Conservation (phyloP, 2,888 invertebrate genomes). For the Troides oblongomaculatus region DNA sequence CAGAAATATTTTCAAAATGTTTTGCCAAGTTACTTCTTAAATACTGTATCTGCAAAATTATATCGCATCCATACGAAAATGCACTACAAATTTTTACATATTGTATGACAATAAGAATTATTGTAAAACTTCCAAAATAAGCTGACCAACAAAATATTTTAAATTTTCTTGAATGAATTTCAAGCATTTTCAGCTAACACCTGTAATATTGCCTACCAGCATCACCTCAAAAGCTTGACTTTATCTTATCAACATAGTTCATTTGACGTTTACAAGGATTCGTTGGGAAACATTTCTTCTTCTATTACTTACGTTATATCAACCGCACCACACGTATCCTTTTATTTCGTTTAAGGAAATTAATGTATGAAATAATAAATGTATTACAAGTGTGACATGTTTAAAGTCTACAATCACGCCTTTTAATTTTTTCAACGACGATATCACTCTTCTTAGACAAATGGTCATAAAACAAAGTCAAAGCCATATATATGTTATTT, state of each 20-base stretch:
- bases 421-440: no score
- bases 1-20: no score
- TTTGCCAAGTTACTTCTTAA: no score
- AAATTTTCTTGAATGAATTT: not conserved
- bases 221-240: constrained; percentile 11
- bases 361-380: not conserved
- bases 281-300: not conserved
- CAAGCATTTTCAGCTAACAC: constrained; percentile 5
- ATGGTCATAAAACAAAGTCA: no score
- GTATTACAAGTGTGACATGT: not conserved
- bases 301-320: not conserved
- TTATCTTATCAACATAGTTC: constrained; percentile 10
- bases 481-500: no score
- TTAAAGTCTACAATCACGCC: not conserved
- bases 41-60: no score
- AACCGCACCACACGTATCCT: not conserved
- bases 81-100: no score
- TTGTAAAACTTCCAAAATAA: not conserved
- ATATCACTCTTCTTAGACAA: no score
- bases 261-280: constrained; percentile 14
- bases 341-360: not conserved
- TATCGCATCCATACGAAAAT: no score
- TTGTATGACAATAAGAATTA: no score
- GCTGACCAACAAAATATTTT: not conserved
- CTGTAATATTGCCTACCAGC: constrained; percentile 8